Conservation (phyloP, 1,140 invertebrate species). For the Penaeus japonicus region DNA sequence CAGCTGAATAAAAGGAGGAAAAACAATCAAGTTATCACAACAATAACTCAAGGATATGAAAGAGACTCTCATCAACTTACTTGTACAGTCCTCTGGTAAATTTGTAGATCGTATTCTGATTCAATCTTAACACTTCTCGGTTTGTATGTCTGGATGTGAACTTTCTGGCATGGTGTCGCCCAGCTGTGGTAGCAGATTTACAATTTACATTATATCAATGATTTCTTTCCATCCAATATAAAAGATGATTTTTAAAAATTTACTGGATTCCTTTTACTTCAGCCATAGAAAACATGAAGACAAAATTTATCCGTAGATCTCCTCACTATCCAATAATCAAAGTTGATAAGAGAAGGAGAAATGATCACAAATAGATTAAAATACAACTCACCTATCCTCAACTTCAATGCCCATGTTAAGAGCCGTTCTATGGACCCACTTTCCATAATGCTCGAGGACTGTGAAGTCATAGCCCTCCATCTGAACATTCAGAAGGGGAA, state of each 20-base stretch:
- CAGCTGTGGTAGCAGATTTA: constrained; percentile 73
- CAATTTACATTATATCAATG: too few relatives aligned
- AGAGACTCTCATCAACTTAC: not conserved
- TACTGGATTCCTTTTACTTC: too few relatives aligned
- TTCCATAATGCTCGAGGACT: constrained; percentile 80
- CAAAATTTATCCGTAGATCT: too few relatives aligned
- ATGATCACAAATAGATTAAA: not conserved
- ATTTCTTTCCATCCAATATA: not conserved
- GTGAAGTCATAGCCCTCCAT: constrained; percentile 84
- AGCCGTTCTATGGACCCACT: constrained; percentile 77
- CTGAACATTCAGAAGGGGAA: constrained; percentile 78
- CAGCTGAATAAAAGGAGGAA: not conserved
- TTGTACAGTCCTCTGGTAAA: constrained; percentile 76
- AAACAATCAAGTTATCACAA: not conserved
- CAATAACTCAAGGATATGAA: not conserved
- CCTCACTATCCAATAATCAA: too few relatives aligned
- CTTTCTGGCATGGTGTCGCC: constrained; percentile 74
- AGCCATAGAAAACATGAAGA: too few relatives aligned
- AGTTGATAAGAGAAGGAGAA: not conserved
- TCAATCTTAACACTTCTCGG: constrained; percentile 73
- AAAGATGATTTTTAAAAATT: too few relatives aligned
- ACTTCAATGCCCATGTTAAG: constrained; percentile 78
- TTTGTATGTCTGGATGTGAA: constrained; percentile 76
- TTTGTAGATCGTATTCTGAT: constrained; percentile 75
- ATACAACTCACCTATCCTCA: constrained; percentile 73